Base-by-base conservation (phyloP, 2,888 invertebrate species). In the Ichneumoninae sp. region DNA sequence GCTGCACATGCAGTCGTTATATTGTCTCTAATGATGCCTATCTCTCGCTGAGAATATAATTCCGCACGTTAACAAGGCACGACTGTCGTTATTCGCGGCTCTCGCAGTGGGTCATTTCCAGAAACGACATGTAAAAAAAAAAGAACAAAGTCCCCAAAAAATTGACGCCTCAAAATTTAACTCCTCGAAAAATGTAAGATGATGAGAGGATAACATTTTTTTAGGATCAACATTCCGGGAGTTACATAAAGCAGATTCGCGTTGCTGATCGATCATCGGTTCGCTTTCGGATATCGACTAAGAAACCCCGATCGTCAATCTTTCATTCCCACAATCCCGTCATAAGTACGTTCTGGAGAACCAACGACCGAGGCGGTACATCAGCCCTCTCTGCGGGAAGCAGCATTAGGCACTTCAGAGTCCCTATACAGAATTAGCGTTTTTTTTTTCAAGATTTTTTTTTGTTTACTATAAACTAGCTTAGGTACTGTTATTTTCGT, bases 401-500 rank as follows among this genome's bases (percentile, higher is more conserved):
- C 60, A 76, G 82, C 74, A 30, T 33, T 75, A 86, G 85, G 85
- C 85, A 83, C 85, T 85, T 83, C 69, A 66, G 66, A 78, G 81
- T 84, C 74, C 68, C 68, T 62, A 71, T 54, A 71, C 47, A 70
- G 57, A 78, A 79, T 82, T 50, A 75, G 71, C 81, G 71, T 10
- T 44, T 44, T 44, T 44, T 44, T 44, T 52, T 52, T 5, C 6
- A 1, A 5, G 3, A 6, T 19, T 52, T 19, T n/a, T 33, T 33
- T 62, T 62, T 6, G 26, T 60, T 60, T 84, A 66, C 60, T 79
- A 84, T 10, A 19, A 76, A 75, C 82, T 80, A 86, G 76, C 75
- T 83, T 82, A 87, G 87, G 87, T 87, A 87, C 86, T 80, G 81
- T 80, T 75, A 36, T 77, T 71, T 75, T 74, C 71, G 44, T 22